A percentile compares a stretch with the other conserved stretches of the same genome.
These are phyloP conservation scores for Formicarius rufipectus DNA, from an alignment of 2,113 vertebrate genomes.

Conservation along the genomic window DNA sequence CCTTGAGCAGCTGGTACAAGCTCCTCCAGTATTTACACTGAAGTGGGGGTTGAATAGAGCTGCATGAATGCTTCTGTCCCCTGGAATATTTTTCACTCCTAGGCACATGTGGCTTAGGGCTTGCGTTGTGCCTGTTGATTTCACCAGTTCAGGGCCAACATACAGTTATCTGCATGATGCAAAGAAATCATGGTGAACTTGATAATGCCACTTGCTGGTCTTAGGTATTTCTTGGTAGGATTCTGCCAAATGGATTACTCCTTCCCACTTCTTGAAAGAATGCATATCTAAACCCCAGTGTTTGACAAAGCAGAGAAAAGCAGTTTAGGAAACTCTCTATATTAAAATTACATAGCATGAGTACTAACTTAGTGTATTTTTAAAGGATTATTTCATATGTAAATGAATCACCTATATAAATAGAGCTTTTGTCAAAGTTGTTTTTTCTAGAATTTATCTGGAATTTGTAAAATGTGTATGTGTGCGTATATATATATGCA, in stretches of 20 bases:
- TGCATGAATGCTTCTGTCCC: fast-evolving
- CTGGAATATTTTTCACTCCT: background rate
- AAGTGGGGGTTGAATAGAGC: background rate
- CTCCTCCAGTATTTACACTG: background rate
- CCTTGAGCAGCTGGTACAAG: background rate
- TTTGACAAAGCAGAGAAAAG: background rate
- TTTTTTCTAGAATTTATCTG: background rate
- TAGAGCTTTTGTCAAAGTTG: background rate
- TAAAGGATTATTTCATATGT: background rate
- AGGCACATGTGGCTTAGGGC: background rate
- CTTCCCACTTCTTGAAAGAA: background rate
- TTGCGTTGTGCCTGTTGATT: background rate
- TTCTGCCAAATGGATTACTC: background rate
- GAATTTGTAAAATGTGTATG: background rate
- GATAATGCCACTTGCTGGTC: background rate
- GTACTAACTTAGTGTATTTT: background rate
- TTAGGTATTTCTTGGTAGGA: background rate
- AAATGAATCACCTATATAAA: background rate
- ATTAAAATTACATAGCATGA: background rate
- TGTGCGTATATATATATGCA: no score
- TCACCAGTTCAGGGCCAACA: background rate
- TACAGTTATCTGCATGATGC: background rate
- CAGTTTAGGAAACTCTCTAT: background rate
- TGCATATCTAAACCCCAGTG: background rate
- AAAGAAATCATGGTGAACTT: background rate